Base-by-base conservation (phyloP, 2,113 vertebrate genomes). In the Condylura cristata region DNA sequence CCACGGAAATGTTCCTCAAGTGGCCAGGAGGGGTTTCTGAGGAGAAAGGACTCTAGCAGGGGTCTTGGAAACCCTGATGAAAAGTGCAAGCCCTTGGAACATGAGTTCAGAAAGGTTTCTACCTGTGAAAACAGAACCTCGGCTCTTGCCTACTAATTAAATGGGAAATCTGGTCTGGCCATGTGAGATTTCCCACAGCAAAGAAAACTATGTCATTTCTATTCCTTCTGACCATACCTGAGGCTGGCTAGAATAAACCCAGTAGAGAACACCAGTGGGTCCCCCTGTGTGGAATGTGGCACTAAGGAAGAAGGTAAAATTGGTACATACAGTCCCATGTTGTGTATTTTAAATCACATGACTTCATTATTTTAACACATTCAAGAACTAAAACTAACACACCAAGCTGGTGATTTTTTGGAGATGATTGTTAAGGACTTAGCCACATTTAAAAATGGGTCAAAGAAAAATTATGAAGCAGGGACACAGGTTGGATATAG, bases 321-420 rank as follows among this genome's bases (percentile, higher is more conserved):
- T 1, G 16, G 13, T 8, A 28, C 14, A 24, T 6, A 30, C 48
- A 1, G 0, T n/a, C 8, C 16, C 32, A 22, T 1, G 1, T 0
- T 9, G 61, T 72, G 8, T 51, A 5, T 51, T 93, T 80, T 46
- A 44, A 63, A 71, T 58, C 0, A 0, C 39, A 5, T 6, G 6
- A 70, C 34, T 87, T 39, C 24, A 11, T 84, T 60, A 70, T 70
- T 71, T 86, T 89, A 89, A 84, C 9, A 51, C 28, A 13, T 30
- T 8, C 3, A 51, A 78, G 87, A 63, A 89, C 11, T 44, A 63
- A 84, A 41, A 58, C 5, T 13, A 68, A 51, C 34, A 53, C 26
- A 53, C 30, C 63, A 75, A 83, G 51, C 30, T 58, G 51, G 41
- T 22, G 34, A 5, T 71, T 71, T 60, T 65, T 34, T 53, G 53